Evolutionary conservation across 2,888 invertebrate genomes (phyloP), one percentile per base, ranked within the genome.

Genomic region (Polyploca ridens): DNA sequence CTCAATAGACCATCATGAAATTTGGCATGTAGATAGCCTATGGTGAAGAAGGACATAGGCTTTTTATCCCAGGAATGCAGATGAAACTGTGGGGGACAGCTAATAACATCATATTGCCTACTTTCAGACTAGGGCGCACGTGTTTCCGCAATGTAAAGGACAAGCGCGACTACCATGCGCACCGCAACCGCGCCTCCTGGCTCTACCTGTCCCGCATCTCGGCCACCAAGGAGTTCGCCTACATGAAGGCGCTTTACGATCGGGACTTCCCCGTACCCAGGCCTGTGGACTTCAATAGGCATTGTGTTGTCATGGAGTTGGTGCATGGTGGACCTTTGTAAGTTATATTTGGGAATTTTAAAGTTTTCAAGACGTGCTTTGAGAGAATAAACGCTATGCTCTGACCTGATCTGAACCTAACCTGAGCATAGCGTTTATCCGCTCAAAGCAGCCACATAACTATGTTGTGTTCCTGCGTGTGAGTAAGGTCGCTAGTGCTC

Each of bases 221-320:
- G 0, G 99, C 99, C 0, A 97, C 98, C 1, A 98, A 99, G 93
- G 99, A 99, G 93, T 99, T 97, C 93, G 98, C 99, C 0, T 99
- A 99, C 86, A 98, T 99, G 98, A 98, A 98, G 87, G 99, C 99
- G 0, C 90, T 99, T 35, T 95, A 98, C 77, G 97, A 98, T 5
- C 94, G 98, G 72, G 97, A 96, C 13, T 99, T 99, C 87, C 99
- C 99, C 0, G 98, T 99, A 0, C 99, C 99, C 0, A 96, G 97
- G 81, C 99, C 99, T 0, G 95, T 99, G 11, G 99, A 99, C 89
- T 98, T 97, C 77, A 99, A 99, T 88, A 94, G 98, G 75, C 99
- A 99, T 88, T 98, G 99, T 82, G 97, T 99, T 66, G 95, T 99
- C 1, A 99, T 99, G 99, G 98, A 99, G 73, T 94, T 99, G 3